Base-by-base conservation (phyloP, 1,140 invertebrate species). In the Bathynomus jamesi region DNA sequence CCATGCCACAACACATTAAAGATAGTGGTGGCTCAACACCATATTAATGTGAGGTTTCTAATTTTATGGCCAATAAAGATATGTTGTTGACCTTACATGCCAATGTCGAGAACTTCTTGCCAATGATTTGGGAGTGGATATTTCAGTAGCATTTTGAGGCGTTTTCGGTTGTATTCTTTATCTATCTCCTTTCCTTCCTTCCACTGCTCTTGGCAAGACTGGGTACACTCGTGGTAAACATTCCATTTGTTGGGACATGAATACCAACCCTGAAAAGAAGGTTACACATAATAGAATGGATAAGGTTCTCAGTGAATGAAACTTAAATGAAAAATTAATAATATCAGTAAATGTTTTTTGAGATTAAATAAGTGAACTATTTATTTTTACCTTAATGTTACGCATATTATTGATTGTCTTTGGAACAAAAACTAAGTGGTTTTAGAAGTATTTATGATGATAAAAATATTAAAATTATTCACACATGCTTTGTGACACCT, bases 211-310 rank as follows among this genome's bases (percentile, higher is more conserved):
- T 91, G 89, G 83, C 97, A 99, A 83, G 87, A 96, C 28, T 88
- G 86, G 2, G 87, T 88, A 82, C 97, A 99, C 74, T 94, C 89
- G 81, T 99, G 97, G 82, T 91, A 95, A 71, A 94, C 90, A 81
- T 99, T 99, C 78, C 87, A 91, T 82, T 96, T 98, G 80, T 99
- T 99, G 2, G 97, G 97, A 82, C 97, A 99, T 4, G 91, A 90
- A 78, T 86, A 87, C 76, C 89, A 89, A 30, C 88, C 87, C 82
- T 76, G 32, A 32, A 63, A 31, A 13, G 65, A 7, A 65, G 60
- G 21, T 21, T 13, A 13, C 21, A 21, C 46, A 24, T 28, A 61
- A 8, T 31, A 67, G 17, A 70, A 29, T 28, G 27, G 10, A 8
- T 0, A 65, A 10, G 46, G 7, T 24, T 53, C 5, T 27, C 0